phyloP scores from a whole-genome alignment of 2,113 vertebrate genomes.

The Sinocyclocheilus anophthalmus region DNA sequence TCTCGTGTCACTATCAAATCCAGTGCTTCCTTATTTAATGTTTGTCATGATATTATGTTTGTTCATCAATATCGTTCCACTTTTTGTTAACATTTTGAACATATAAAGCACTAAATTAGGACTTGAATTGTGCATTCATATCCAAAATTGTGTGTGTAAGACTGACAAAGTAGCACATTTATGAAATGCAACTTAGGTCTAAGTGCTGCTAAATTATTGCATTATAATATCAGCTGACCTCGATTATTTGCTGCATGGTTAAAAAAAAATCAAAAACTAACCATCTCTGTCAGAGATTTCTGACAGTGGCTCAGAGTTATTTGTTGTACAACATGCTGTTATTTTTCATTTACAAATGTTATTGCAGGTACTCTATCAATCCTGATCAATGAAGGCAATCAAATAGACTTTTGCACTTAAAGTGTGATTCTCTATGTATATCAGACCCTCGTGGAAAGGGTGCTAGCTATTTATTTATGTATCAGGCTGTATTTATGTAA shows the following conservation, averaged over 20 bases:
- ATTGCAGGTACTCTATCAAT: conserved; percentile 65
- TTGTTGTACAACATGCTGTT: conserved; percentile 64
- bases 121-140: not conserved
- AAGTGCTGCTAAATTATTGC: conserved; percentile 2
- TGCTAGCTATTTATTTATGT: conserved; percentile 73
- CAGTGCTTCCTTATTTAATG: conserved; percentile 62
- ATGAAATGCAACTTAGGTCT: conserved; percentile 16
- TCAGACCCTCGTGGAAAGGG: conserved; percentile 48
- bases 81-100: not conserved
- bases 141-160: not conserved
- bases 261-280: not conserved
- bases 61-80: not conserved
- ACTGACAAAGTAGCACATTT: conserved; percentile 10
- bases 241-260: conserved; percentile 47
- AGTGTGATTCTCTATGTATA: conserved; percentile 58
- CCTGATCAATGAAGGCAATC: conserved; percentile 73
- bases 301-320: not conserved
- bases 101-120: not conserved
- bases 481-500: conserved; percentile 66
- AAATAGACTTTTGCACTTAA: conserved; percentile 58
- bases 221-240: conserved; percentile 31
- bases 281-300: conserved; percentile 27
- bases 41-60: not conserved
- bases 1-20: conserved; percentile 61
- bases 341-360: conserved; percentile 55